Percentiles rank a stretch among this genome's conserved stretches.
These are phyloP conservation scores for Agapornis roseicollis DNA, from an alignment of 2,113 vertebrate species.

Conservation along the genomic window DNA sequence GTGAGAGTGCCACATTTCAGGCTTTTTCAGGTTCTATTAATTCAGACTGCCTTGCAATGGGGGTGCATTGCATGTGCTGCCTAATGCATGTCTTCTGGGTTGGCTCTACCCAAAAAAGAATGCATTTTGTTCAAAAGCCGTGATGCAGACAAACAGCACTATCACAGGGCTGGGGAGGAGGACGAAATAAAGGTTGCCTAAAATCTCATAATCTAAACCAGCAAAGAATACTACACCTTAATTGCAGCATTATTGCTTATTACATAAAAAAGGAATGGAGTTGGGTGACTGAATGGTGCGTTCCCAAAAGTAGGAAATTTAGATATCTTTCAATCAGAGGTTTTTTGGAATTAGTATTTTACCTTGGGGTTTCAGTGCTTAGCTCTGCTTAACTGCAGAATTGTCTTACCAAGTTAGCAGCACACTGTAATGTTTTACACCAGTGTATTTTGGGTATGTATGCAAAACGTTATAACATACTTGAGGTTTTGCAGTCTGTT, in stretches of 20 bases:
- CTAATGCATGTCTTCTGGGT: neutral
- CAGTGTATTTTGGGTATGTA: neutral
- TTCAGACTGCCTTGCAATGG: neutral
- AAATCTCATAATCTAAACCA: neutral
- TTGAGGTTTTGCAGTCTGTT: neutral
- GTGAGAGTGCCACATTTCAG: neutral
- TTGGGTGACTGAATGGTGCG: neutral
- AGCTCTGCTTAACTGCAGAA: neutral
- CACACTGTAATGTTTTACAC: neutral
- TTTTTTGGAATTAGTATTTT: neutral
- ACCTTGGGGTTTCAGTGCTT: neutral
- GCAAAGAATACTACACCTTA: neutral
- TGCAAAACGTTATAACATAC: neutral
- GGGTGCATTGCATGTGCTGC: neutral
- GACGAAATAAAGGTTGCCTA: neutral
- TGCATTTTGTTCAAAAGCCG: fast-evolving
- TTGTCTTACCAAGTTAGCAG: neutral
- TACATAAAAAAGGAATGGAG: neutral
- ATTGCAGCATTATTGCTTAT: neutral
- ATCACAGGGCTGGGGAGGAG: neutral
- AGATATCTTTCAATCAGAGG: neutral
- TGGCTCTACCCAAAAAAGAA: neutral
- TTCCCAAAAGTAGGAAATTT: neutral
- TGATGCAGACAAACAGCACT: neutral
- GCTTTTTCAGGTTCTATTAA: neutral